These are phyloP conservation scores for Schizopygopsis malacanthus DNA, from an alignment of 2,797 vertebrate species.

Conservation along the genomic window DNA sequence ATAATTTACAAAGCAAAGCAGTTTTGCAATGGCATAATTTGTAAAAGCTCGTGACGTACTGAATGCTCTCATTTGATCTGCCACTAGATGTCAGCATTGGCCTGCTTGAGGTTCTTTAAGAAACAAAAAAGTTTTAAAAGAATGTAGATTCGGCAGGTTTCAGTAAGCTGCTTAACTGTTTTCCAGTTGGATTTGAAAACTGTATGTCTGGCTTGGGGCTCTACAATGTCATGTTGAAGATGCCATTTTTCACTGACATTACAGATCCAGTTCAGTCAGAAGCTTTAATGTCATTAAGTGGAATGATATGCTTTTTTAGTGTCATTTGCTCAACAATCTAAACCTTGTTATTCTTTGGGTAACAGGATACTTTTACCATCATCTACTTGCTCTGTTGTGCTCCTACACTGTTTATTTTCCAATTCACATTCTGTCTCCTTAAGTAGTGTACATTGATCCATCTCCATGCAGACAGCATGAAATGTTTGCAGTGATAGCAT, in stretches of 20 bases:
- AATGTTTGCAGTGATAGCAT: conserved; percentile 62
- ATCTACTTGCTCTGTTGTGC: conserved; percentile 17
- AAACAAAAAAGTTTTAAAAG: neutral
- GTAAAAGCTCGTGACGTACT: neutral
- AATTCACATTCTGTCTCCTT: conserved; percentile 50
- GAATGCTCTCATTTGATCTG: neutral
- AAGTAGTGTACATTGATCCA: conserved; percentile 56
- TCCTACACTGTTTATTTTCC: conserved; percentile 47
- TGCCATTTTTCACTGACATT: neutral
- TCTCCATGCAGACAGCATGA: conserved; percentile 56
- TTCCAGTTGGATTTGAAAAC: neutral
- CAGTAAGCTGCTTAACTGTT: neutral
- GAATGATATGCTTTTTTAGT: conserved; percentile 37
- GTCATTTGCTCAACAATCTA: conserved; percentile 10
- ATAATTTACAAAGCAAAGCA: neutral
- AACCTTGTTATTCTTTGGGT: conserved; percentile 31
- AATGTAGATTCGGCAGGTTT: neutral
- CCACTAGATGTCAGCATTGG: conserved; percentile 49
- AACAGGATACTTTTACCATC: conserved; percentile 15
- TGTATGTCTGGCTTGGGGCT: neutral
- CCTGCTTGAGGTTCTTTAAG: neutral
- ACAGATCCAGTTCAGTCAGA: neutral
- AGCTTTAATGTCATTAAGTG: conserved; percentile 3
- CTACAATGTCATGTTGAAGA: neutral
- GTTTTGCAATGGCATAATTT: neutral